A percentile compares a stretch with the other conserved stretches of the same genome.
Evolutionary conservation across 1,140 invertebrate genomes (phyloP).

Genomic region (Druon quercuslanigerum): DNA sequence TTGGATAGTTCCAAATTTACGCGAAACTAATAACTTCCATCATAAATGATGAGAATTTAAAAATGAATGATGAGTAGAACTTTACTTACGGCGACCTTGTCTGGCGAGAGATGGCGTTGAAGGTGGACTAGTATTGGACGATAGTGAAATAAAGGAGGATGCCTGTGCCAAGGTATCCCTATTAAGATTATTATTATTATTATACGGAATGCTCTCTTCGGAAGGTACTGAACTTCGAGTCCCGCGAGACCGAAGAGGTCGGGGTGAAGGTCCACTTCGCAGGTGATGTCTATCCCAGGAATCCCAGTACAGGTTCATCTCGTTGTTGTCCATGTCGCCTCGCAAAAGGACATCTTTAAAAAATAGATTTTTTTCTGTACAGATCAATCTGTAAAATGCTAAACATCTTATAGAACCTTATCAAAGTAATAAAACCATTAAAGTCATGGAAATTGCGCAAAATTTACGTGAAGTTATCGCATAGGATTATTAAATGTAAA

Average conservation of each 20-base stretch:
- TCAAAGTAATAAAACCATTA: too few species aligned
- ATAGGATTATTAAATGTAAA: too few species aligned
- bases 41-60: conserved; percentile 32
- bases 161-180: conserved; percentile 65
- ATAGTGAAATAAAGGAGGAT: conserved; percentile 69
- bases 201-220: conserved; percentile 78
- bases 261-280: conserved; percentile 78
- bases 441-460: too few species aligned
- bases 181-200: conserved; percentile 72
- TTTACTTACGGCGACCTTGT: conserved; percentile 69
- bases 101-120: conserved; percentile 77
- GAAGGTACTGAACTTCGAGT: conserved; percentile 78
- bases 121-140: conserved; percentile 75
- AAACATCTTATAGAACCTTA: too few species aligned
- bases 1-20: too few species aligned
- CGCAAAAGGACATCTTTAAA: conserved; percentile 78
- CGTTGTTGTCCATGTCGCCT: conserved; percentile 78
- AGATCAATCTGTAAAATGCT: too few species aligned
- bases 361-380: conserved; percentile 41
- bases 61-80: conserved; percentile 33
- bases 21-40: too few species aligned
- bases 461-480: too few species aligned
- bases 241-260: conserved; percentile 75
- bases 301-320: conserved; percentile 91
- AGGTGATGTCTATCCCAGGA: conserved; percentile 87